Conservation (phyloP, 2,888 invertebrate genomes). For the Scaptodrosophila latifasciaeformis region DNA sequence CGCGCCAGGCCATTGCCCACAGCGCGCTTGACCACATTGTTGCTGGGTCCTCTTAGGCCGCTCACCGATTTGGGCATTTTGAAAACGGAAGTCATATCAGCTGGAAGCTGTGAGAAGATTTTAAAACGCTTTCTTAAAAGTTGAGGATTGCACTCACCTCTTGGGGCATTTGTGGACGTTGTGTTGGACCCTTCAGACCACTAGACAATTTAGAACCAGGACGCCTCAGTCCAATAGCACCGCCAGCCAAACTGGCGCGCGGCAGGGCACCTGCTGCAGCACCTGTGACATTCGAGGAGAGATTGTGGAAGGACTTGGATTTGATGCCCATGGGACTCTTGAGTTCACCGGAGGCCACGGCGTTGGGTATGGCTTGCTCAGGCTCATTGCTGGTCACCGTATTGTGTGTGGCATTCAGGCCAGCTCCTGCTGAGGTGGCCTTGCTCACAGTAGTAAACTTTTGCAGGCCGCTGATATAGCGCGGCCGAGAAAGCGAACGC, state of each 20-base stretch:
- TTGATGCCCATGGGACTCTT: conserved; percentile 75
- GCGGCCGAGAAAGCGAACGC: conserved; percentile 72
- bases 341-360: conserved; percentile 45
- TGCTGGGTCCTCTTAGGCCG: conserved; percentile 62
- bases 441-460: conserved; percentile 68
- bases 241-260: conserved; percentile 42
- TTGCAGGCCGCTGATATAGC: conserved; percentile 70
- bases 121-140: not conserved
- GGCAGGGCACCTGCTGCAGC: conserved; percentile 19
- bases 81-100: conserved; percentile 61
- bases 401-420: conserved; percentile 35
- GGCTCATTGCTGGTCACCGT: conserved; percentile 17
- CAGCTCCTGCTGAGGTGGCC: conserved; percentile 71
- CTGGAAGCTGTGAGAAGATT: too few species aligned
- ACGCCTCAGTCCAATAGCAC: conserved; percentile 47
- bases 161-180: conserved; percentile 14
- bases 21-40: conserved; percentile 56
- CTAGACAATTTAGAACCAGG: conserved; percentile 35
- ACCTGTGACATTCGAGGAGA: conserved; percentile 61
- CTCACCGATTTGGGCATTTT: conserved; percentile 70
- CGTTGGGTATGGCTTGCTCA: conserved; percentile 15
- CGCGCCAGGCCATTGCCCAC: conserved; percentile 64
- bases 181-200: conserved; percentile 12
- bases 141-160: conserved; percentile 42
- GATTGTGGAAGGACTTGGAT: conserved; percentile 74